phyloP scores from a whole-genome alignment of 2,888 invertebrate genomes.

The Cephus sareptanus region DNA sequence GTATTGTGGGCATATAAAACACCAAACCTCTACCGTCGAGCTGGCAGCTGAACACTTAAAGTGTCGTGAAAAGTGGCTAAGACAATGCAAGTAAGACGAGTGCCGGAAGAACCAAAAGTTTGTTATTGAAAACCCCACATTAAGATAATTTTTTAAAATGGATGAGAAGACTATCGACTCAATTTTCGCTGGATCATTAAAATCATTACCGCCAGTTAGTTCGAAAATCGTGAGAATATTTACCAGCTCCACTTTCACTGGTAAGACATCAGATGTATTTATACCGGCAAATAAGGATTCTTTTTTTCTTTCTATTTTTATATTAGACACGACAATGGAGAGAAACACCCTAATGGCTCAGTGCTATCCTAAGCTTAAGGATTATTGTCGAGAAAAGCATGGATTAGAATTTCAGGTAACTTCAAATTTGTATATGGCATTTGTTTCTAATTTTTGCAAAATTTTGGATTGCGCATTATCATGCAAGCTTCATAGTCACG shows the following conservation, averaged over 20 bases:
- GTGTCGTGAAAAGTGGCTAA: neutral
- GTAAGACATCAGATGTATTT: slow-evolving; percentile 67
- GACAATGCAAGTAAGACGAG: neutral
- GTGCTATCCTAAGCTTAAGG: slow-evolving; percentile 96
- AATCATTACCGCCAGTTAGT: slow-evolving; percentile 92
- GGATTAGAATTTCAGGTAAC: slow-evolving; percentile 96
- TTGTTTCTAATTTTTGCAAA: neutral
- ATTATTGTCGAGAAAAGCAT: slow-evolving; percentile 96
- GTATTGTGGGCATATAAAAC: neutral
- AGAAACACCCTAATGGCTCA: slow-evolving; percentile 97
- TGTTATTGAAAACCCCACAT: neutral
- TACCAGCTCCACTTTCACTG: slow-evolving; percentile 98
- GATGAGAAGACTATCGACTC: slow-evolving; percentile 91
- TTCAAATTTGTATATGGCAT: neutral
- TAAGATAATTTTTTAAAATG: slow-evolving; percentile 68
- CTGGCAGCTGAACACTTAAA: neutral
- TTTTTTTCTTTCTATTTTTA: slow-evolving; percentile 3
- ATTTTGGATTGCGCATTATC: neutral
- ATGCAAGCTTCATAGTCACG: neutral
- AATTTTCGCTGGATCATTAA: slow-evolving; percentile 89
- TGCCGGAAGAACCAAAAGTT: neutral
- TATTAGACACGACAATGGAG: slow-evolving; percentile 94
- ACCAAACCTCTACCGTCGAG: neutral
- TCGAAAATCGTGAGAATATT: slow-evolving; percentile 98
- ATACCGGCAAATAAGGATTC: neutral